Evolutionary conservation across 2,888 invertebrate species (phyloP), one percentile per base, ranked within the genome.

Genomic region (Polyommatus icarus): DNA sequence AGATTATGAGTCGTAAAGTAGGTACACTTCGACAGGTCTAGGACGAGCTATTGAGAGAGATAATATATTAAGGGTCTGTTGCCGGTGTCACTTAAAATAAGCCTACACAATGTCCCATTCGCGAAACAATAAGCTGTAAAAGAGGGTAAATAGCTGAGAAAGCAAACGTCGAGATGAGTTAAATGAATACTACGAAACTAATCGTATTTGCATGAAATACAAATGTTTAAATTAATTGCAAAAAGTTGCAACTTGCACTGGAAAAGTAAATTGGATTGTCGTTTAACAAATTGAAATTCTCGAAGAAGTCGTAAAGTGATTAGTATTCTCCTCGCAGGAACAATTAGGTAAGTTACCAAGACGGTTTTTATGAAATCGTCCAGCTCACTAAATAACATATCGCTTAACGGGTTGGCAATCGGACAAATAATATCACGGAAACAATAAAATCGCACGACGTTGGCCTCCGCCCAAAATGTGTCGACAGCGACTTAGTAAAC

Each of bases 371-470:
- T 80, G 80, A 77, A 81, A 81, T 76, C 79, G 71, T 78, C 57
- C 77, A 54, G 40, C 40, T 78, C 75, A 61, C 77, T 80, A 79
- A 79, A 77, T 78, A 77, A 79, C 80, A 81, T 82, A 82, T 80
- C 80, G 79, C 80, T 82, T 79, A 80, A 79, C 79, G 81, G 78
- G 79, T 78, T 77, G 79, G 79, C 78, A 80, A 80, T 80, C 81
- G 81, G 82, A 82, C 83, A 78, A 81, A 80, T 80, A 81, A 79
- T 76, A 79, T 80, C 80, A 80, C 80, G 81, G 78, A 81, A 82
- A 80, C 80, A 80, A 79, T 81, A 79, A 81, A 80, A 77, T 78
- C 79, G 78, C 67, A 77, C 79, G 82, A 80, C 82, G 80, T 82
- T 82, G 80, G 82, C 80, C 78, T 73, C 24, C 71, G 40, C 79